Evolutionary conservation across 2,888 invertebrate genomes (phyloP).

Genomic region (Ennomos fuscantarius): DNA sequence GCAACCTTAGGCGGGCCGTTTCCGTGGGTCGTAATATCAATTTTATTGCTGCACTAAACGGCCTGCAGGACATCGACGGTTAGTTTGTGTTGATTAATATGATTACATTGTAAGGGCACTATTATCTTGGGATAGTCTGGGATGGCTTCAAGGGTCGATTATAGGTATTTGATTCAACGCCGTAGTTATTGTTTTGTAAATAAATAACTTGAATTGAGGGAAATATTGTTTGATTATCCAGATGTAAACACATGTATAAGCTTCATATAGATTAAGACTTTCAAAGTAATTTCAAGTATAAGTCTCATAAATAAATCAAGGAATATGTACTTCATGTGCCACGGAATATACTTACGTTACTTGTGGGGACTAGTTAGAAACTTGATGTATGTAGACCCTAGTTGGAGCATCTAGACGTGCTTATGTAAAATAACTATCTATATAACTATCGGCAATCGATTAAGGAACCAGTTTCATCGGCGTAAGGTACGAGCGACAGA

Average conservation of each 20-base stretch:
- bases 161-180: not conserved
- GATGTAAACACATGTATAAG: no score
- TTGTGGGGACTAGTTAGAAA: constrained; percentile 13
- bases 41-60: constrained; percentile 42
- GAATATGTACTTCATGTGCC: no score
- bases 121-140: constrained; percentile 8
- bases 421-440: constrained; percentile 43
- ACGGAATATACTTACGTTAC: no score
- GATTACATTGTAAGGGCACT: constrained; percentile 25
- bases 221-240: no score
- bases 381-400: constrained; percentile 4
- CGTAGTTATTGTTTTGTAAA: no score
- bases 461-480: constrained; percentile 24
- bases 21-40: constrained; percentile 27
- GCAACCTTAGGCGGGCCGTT: constrained; percentile 9
- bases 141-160: constrained; percentile 10
- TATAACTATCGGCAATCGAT: constrained; percentile 41
- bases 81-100: constrained; percentile 31
- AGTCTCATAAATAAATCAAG: no score
- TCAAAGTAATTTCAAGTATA: no score
- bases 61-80: constrained; percentile 25
- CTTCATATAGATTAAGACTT: no score
- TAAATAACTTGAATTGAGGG: no score
- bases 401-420: constrained; percentile 21
- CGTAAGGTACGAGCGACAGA: constrained; percentile 13